Conservation (phyloP, 2,113 vertebrate species). For the Oceanodroma tethys region DNA sequence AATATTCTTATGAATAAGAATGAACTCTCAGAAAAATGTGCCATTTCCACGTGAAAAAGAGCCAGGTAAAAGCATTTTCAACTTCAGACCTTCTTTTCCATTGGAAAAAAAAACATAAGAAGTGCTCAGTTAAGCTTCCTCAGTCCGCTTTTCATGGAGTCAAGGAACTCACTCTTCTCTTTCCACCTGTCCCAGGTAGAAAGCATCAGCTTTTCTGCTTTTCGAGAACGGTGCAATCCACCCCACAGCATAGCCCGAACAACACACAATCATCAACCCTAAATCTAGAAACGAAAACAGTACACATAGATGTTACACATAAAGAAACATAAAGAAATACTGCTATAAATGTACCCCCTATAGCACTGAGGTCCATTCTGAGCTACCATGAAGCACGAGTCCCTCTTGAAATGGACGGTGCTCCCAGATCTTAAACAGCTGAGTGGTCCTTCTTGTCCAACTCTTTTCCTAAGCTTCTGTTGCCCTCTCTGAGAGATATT, state of each 20-base stretch:
- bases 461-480: neutral
- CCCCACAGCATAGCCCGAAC: accelerated
- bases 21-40: neutral
- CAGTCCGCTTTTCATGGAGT: neutral
- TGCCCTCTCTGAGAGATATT: neutral
- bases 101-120: neutral
- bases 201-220: neutral
- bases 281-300: neutral
- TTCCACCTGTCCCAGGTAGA: neutral
- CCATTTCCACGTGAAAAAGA: neutral
- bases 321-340: neutral
- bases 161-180: neutral
- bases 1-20: constrained; percentile 12
- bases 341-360: neutral
- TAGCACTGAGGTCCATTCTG: neutral
- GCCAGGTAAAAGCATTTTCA: neutral
- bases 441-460: neutral
- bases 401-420: neutral
- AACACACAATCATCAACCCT: neutral
- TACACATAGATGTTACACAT: neutral
- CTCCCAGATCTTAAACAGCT: neutral
- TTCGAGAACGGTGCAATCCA: neutral
- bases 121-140: neutral
- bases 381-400: neutral
- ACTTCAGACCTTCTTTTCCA: neutral